Conservation (phyloP, 2,888 invertebrate species). For the Sussaba pulchella region DNA sequence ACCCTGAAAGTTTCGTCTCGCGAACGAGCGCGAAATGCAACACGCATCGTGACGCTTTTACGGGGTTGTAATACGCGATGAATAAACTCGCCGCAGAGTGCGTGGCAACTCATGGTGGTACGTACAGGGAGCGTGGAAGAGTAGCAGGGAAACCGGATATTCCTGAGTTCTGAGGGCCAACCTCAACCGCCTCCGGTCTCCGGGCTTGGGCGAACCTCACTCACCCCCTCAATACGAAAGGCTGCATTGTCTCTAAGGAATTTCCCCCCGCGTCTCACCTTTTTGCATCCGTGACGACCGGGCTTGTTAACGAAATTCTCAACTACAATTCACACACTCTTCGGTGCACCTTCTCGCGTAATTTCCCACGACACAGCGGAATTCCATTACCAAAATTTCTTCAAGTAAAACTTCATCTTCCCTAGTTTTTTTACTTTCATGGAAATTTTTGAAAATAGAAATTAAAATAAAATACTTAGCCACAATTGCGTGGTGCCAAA, state of each 20-base stretch:
- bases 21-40: conserved; percentile 63
- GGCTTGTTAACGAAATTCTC: conserved; percentile 22
- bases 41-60: conserved; percentile 53
- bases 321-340: conserved; percentile 26
- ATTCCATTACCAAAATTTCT: neutral
- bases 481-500: neutral
- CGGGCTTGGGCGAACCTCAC: conserved; percentile 40
- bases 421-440: neutral
- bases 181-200: conserved; percentile 53
- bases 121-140: conserved; percentile 68
- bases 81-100: conserved; percentile 57
- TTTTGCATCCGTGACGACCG: conserved; percentile 7
- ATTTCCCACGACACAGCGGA: conserved; percentile 11
- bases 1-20: conserved; percentile 72
- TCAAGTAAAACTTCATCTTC: neutral
- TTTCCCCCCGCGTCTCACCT: conserved; percentile 27
- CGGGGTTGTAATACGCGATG: conserved; percentile 44
- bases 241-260: conserved; percentile 49
- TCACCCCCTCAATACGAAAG: neutral
- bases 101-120: conserved; percentile 4
- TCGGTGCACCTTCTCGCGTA: neutral
- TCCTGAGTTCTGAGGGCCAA: conserved; percentile 71
- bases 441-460: neutral
- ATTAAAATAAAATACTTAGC: neutral
- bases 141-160: conserved; percentile 80